Evolutionary conservation across 2,888 invertebrate species (phyloP).

Genomic region (Lithosia quadra): DNA sequence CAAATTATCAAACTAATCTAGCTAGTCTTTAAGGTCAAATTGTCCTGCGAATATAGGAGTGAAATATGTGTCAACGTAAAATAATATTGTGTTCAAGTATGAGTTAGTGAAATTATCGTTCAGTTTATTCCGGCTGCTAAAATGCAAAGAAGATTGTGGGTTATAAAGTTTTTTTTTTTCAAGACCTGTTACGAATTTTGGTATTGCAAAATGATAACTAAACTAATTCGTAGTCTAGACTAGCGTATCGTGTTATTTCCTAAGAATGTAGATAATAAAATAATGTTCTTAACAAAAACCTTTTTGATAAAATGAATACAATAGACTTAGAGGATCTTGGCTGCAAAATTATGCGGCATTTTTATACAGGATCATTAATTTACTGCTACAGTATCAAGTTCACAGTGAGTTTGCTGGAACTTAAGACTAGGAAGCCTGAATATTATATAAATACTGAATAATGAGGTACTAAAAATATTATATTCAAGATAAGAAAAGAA

Average conservation of each 20-base stretch:
- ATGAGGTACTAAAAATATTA: not conserved
- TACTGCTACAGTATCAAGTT: not conserved
- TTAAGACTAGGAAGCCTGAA: not conserved
- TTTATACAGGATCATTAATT: too few species aligned
- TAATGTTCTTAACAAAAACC: not conserved
- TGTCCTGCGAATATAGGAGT: too few species aligned
- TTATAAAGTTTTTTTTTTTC: too few species aligned
- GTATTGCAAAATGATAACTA: not conserved
- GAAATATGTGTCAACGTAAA: too few species aligned
- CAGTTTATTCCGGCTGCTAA: too few species aligned
- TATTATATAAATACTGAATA: conserved; percentile 1
- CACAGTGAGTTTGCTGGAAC: not conserved
- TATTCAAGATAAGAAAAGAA: not conserved
- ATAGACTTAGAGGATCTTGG: not conserved
- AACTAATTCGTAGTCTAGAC: not conserved
- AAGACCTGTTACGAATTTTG: not conserved
- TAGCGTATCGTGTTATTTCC: too few species aligned
- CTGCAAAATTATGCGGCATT: too few species aligned
- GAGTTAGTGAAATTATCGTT: too few species aligned
- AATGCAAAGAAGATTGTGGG: too few species aligned
- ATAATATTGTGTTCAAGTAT: too few species aligned
- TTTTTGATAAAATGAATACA: not conserved
- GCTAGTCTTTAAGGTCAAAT: too few species aligned
- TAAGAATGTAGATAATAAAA: not conserved
- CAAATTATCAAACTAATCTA: too few species aligned